Conservation (phyloP, 2,888 invertebrate species). For the Chesias legatella region DNA sequence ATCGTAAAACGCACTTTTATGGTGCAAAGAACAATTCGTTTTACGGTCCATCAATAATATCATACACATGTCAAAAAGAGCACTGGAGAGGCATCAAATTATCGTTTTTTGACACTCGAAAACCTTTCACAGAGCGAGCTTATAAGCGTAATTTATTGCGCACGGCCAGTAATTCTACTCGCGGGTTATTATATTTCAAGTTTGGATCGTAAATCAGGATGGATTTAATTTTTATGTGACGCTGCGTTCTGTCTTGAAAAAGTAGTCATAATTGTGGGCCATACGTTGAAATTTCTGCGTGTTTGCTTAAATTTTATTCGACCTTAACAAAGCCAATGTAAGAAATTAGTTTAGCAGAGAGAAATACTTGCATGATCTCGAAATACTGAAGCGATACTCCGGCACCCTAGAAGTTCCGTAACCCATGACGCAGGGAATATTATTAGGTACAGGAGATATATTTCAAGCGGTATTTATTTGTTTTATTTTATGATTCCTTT, state of each 20-base stretch:
- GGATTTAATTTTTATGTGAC: conserved; percentile 72
- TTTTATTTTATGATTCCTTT: too few species aligned
- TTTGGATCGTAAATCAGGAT: conserved; percentile 63
- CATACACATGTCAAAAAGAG: conserved; percentile 28
- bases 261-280: conserved; percentile 30
- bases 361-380: too few species aligned
- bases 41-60: conserved; percentile 29
- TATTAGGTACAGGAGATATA: too few species aligned
- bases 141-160: conserved; percentile 64
- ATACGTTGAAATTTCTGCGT: conserved; percentile 7
- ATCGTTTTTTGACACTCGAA: conserved; percentile 45
- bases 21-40: conserved; percentile 27
- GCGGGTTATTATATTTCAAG: conserved; percentile 73
- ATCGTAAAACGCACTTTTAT: conserved; percentile 24
- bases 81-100: conserved; percentile 36
- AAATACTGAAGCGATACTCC: too few species aligned
- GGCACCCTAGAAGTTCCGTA: too few species aligned
- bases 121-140: conserved; percentile 36
- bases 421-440: too few species aligned
- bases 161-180: conserved; percentile 61
- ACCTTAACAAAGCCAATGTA: too few species aligned
- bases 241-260: conserved; percentile 39
- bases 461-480: too few species aligned
- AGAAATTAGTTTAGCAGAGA: too few species aligned
- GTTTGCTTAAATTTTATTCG: too few species aligned